These are phyloP conservation scores for Nothobranchius kuhntae DNA, from an alignment of 2,113 vertebrate genomes.

Conservation along the genomic window DNA sequence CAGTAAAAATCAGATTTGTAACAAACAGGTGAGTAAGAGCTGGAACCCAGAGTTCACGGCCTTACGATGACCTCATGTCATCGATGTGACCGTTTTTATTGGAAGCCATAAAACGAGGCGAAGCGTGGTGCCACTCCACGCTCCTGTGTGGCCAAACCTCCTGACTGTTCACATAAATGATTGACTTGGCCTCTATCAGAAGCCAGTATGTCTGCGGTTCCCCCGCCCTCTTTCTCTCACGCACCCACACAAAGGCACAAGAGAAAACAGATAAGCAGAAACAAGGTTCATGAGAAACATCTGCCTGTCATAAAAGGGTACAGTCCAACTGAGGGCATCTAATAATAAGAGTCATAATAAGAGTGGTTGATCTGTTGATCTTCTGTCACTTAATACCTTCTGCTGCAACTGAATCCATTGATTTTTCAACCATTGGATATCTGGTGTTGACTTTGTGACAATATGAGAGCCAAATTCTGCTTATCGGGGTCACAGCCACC, in stretches of 20 bases:
- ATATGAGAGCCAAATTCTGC: constrained; percentile 23
- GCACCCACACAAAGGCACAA: constrained; percentile 17
- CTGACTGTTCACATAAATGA: constrained; percentile 73
- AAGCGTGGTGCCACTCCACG: constrained; percentile 56
- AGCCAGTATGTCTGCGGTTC: constrained; percentile 34
- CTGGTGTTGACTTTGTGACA: constrained; percentile 22
- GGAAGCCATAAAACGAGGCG: constrained; percentile 68
- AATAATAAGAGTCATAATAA: no score
- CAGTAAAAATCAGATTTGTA: neutral
- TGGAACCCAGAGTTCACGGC: constrained; percentile 26
- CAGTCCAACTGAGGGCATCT: constrained; percentile 24
- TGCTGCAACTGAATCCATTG: neutral
- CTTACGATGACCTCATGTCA: constrained; percentile 63
- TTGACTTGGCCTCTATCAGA: constrained; percentile 72
- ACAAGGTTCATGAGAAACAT: constrained; percentile 66
- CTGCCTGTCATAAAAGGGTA: constrained; percentile 57
- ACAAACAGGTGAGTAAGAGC: constrained; percentile 3
- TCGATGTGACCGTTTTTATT: constrained; percentile 74
- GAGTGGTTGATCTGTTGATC: neutral
- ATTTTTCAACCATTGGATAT: neutral
- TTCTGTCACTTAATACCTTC: neutral
- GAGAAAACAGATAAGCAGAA: constrained; percentile 56
- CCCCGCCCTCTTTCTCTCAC: constrained; percentile 23
- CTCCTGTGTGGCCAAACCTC: constrained; percentile 51
- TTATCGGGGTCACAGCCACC: constrained; percentile 61